A percentile compares a stretch with the other conserved stretches of the same genome.
Conservation (phyloP, 2,888 invertebrate species). For the Abscondita cerata region DNA sequence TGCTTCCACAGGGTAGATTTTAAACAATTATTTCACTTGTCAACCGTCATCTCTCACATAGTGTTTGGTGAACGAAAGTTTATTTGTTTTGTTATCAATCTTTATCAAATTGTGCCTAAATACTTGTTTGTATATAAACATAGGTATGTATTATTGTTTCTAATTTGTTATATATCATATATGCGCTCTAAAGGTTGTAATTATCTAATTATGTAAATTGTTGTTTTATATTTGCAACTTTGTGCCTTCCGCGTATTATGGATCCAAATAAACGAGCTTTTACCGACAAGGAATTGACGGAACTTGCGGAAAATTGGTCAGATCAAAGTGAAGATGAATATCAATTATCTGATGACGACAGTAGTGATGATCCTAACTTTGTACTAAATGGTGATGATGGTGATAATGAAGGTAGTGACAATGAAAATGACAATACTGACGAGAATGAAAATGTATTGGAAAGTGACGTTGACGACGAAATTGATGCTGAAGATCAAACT, state of each 20-base stretch:
- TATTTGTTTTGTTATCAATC: too few relatives aligned
- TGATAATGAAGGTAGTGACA: background rate
- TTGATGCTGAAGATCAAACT: background rate
- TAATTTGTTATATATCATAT: background rate
- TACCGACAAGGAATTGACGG: background rate
- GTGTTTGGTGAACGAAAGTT: too few relatives aligned
- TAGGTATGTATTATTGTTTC: too few relatives aligned
- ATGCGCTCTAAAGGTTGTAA: background rate
- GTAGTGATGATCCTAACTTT: background rate
- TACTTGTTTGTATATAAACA: too few relatives aligned
- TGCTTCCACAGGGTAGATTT: too few relatives aligned
- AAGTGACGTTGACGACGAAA: background rate
- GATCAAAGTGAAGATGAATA: too few relatives aligned
- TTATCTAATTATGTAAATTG: background rate
- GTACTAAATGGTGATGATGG: background rate
- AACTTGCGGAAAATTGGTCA: background rate
- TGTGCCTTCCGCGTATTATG: conserved; percentile 6
- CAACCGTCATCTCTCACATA: too few relatives aligned
- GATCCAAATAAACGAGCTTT: background rate
- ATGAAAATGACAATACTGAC: conserved; percentile 4
- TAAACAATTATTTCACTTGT: too few relatives aligned
- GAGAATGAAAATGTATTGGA: background rate
- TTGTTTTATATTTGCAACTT: conserved; percentile 6
- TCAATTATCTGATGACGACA: background rate
- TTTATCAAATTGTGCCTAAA: too few relatives aligned